Evolutionary conservation across 2,797 vertebrate species (phyloP).

Genomic region (Enteromius paludinosus): DNA sequence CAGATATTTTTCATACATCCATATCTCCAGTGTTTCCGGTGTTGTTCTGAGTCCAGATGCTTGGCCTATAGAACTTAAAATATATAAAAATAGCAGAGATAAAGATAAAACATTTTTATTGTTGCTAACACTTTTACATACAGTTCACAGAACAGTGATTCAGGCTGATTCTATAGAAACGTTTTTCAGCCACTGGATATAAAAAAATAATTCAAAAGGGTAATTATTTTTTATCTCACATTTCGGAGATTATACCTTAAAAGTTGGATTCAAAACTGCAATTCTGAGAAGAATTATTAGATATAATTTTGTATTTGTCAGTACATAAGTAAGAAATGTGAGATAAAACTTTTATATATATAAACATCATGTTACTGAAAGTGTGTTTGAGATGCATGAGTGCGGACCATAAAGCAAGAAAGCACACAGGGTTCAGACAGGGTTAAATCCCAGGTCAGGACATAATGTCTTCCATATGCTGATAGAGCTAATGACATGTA

Average conservation of each 20-base stretch:
- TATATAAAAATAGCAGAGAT: background rate
- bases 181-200: background rate
- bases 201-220: background rate
- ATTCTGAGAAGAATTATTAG: background rate
- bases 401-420: conserved; percentile 18
- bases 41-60: conserved; percentile 35
- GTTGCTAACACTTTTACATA: background rate
- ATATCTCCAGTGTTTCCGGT: conserved; percentile 36
- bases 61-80: conserved; percentile 3
- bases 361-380: background rate
- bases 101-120: background rate
- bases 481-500: conserved; percentile 39
- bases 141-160: background rate
- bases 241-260: background rate
- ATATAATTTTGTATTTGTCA: too few species aligned
- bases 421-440: conserved; percentile 17
- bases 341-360: too few species aligned
- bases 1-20: background rate
- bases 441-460: conserved; percentile 53
- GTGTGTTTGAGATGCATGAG: background rate
- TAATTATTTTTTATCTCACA: background rate
- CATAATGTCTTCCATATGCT: conserved; percentile 57
- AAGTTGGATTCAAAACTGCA: background rate
- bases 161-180: background rate
- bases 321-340: too few species aligned